Percentiles rank a stretch among this genome's conserved stretches.
phyloP scores from a whole-genome alignment of 2,797 vertebrate genomes.

The Psittacula derbiana region DNA sequence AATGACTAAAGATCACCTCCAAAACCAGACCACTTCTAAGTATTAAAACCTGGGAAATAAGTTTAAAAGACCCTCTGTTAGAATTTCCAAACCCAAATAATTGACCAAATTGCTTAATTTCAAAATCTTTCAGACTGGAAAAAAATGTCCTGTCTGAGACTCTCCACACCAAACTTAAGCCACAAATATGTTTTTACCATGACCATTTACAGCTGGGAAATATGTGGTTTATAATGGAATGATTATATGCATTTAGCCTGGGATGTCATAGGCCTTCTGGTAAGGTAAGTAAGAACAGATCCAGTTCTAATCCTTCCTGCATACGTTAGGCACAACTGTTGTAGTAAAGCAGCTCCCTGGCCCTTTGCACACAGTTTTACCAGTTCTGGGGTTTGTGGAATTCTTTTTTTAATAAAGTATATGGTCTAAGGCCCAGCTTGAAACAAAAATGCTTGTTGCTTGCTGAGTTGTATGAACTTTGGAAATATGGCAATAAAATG shows the following conservation, averaged over 20 bases:
- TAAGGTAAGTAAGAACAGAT: slow-evolving; percentile 14
- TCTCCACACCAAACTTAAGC: background rate
- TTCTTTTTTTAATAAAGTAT: slow-evolving; percentile 56
- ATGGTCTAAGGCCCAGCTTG: slow-evolving; percentile 45
- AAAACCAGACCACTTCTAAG: background rate
- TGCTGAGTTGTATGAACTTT: slow-evolving; percentile 55
- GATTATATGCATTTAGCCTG: background rate
- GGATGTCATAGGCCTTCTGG: background rate
- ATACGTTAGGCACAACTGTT: background rate
- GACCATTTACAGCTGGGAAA: slow-evolving; percentile 4
- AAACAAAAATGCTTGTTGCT: slow-evolving; percentile 12
- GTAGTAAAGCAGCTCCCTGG: background rate
- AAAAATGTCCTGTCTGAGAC: background rate
- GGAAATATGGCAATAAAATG: slow-evolving; percentile 62
- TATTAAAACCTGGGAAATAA: background rate
- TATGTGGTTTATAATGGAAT: slow-evolving; percentile 25
- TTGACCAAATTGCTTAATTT: background rate
- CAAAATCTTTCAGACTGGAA: background rate
- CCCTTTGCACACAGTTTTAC: background rate
- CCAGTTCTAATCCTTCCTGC: background rate
- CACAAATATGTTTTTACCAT: background rate
- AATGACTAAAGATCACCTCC: background rate
- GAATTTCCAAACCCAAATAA: background rate
- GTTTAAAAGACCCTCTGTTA: background rate
- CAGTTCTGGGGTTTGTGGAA: slow-evolving; percentile 25